Base-by-base conservation (phyloP, 2,797 vertebrate species). In the Coregonus ussuriensis region DNA sequence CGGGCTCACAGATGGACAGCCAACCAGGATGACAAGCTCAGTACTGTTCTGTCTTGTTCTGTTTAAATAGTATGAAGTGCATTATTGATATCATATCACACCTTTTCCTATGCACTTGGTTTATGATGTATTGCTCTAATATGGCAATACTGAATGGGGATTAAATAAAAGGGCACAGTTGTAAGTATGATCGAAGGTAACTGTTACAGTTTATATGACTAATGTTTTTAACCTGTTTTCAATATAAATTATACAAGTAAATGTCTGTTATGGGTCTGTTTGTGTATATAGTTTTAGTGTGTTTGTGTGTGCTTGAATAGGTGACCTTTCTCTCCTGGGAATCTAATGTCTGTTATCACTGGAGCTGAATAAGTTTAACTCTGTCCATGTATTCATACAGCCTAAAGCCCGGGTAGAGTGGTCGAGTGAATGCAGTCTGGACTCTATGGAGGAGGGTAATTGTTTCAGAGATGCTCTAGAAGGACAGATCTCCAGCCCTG, bases 221-320 rank as follows among this genome's bases (percentile, higher is more conserved):
- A 88, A 92, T 90, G 88, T 93, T 93, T 93, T 91, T 88, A 90
- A 92, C 84, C 83, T 88, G 84, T 93, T 93, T 92, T 84, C 89
- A 87, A 89, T 91, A 95, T 95, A 95, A 95, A 95, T 94, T 94
- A 95, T 95, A 89, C 82, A 89, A 86, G 74, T 87, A 89, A 81
- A 74, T 52, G 5, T 14, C 71, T 69, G 52, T 25, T 75, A 9
- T 81, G 63, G 37, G 52, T 71, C 63, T 85, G 68, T 79, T 21
- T 73, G 73, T 86, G 29, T 31, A 15, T 4, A 14, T 52, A 0
- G 25, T 18, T 52, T 52, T 33, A 47, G 21, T 65, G 47, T 37
- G 14, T 33, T 51, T 71, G 18, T 65, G 35, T 72, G 21, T 77
- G 73, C 37, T 29, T 73, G 29, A 33, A 5, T 31, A 16, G 16